A percentile compares a stretch with the other conserved stretches of the same genome.
Evolutionary conservation across 1,140 invertebrate genomes (phyloP).

Genomic region (Halesus radiatus): DNA sequence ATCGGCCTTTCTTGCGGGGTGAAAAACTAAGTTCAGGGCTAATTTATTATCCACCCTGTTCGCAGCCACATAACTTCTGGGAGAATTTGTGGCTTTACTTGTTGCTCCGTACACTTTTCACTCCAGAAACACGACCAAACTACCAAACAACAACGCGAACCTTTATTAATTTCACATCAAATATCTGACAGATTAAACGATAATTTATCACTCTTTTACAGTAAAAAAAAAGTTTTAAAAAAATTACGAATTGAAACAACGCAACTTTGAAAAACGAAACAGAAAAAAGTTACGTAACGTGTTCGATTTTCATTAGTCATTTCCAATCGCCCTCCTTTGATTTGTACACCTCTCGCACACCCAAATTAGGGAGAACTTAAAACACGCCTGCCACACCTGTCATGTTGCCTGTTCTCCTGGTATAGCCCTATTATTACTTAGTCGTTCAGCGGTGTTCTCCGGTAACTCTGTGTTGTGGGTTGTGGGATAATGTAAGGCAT

Average conservation of each 20-base stretch:
- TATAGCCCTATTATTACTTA: conserved; percentile 51
- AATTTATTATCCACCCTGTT: conserved; percentile 36
- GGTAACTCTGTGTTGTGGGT: conserved; percentile 30
- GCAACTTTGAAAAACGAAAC: neutral
- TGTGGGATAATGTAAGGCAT: conserved; percentile 20
- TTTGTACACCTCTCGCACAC: conserved; percentile 45
- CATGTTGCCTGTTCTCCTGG: conserved; percentile 53
- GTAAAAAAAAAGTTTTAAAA: neutral
- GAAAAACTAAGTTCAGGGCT: conserved; percentile 38
- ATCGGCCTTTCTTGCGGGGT: conserved; percentile 41
- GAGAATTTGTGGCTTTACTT: conserved; percentile 32
- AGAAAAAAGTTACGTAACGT: neutral
- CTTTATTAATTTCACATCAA: too few species aligned
- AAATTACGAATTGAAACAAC: neutral
- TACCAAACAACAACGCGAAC: too few species aligned
- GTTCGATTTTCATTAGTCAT: conserved; percentile 41
- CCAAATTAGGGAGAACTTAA: conserved; percentile 55
- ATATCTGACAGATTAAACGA: too few species aligned
- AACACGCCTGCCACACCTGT: conserved; percentile 55
- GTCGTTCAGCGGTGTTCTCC: conserved; percentile 43
- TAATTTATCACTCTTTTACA: neutral
- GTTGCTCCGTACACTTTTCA: conserved; percentile 34
- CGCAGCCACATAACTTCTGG: conserved; percentile 27
- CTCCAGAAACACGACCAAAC: neutral
- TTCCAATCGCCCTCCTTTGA: conserved; percentile 43